These are phyloP conservation scores for Agelastica alni DNA, from an alignment of 2,888 invertebrate genomes.

Conservation along the genomic window DNA sequence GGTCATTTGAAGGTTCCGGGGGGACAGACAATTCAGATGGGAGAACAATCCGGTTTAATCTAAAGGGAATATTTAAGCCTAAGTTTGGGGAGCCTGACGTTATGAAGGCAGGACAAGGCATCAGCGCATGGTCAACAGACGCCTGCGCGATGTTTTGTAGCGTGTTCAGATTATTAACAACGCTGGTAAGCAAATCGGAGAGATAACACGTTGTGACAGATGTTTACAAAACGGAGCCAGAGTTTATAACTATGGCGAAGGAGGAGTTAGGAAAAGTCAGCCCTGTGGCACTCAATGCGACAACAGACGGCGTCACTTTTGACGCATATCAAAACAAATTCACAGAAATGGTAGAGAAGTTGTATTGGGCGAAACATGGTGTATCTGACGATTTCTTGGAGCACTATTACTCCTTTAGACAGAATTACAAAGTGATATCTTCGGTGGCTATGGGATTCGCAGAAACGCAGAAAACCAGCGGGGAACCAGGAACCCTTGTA, in stretches of 20 bases:
- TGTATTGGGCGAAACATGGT: too few relatives aligned
- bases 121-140: not conserved
- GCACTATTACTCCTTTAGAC: not conserved
- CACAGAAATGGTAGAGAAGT: not conserved
- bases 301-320: not conserved
- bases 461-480: not conserved
- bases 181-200: not conserved
- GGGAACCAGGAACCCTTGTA: not conserved
- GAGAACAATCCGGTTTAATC: not conserved
- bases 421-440: not conserved
- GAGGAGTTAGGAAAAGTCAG: not conserved
- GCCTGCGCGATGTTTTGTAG: not conserved
- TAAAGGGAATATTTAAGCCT: not conserved
- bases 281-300: not conserved
- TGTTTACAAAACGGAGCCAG: not conserved
- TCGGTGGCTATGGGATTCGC: not conserved
- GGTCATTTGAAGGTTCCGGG: not conserved
- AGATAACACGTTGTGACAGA: not conserved
- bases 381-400: too few relatives aligned
- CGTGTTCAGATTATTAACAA: not conserved
- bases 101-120: not conserved
- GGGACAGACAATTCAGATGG: not conserved
- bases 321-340: not conserved
- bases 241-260: not conserved
- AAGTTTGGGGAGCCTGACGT: not conserved